phyloP scores from a whole-genome alignment of 2,888 invertebrate species.

The Desoria tigrina region DNA sequence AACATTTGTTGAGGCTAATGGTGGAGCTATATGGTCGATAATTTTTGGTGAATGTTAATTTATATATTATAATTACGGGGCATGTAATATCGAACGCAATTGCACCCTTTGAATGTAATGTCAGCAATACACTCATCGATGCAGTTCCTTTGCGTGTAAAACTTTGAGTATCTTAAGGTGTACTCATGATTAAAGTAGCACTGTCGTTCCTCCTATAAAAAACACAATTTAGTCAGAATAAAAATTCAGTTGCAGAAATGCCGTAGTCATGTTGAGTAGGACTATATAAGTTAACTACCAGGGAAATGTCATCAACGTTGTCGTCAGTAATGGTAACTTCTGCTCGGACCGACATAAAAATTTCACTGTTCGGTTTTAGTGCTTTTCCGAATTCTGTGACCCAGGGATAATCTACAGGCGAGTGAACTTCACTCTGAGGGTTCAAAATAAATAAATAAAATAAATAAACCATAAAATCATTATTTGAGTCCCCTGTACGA shows the following conservation, averaged over 20 bases:
- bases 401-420: constrained; percentile 22
- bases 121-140: constrained; percentile 40
- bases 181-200: constrained; percentile 40
- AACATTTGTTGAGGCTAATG: no score
- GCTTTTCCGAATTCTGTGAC: constrained; percentile 35
- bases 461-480: no score
- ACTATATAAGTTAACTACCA: no score
- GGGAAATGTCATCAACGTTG: no score
- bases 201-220: constrained; percentile 31
- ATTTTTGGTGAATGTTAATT: no score
- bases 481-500: no score
- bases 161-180: constrained; percentile 28
- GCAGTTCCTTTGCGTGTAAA: constrained; percentile 43
- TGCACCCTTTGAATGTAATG: constrained; percentile 24
- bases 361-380: constrained; percentile 31
- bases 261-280: no score
- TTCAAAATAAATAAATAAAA: background rate
- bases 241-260: background rate
- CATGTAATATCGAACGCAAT: constrained; percentile 39
- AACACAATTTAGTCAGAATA: no score
- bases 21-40: no score
- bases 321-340: constrained; percentile 38
- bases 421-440: constrained; percentile 19
- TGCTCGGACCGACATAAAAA: constrained; percentile 35
- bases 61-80: constrained; percentile 38